Evolutionary conservation across 2,888 invertebrate species (phyloP), one percentile per base, ranked within the genome.

Genomic region (Zhengitettix transpicula): DNA sequence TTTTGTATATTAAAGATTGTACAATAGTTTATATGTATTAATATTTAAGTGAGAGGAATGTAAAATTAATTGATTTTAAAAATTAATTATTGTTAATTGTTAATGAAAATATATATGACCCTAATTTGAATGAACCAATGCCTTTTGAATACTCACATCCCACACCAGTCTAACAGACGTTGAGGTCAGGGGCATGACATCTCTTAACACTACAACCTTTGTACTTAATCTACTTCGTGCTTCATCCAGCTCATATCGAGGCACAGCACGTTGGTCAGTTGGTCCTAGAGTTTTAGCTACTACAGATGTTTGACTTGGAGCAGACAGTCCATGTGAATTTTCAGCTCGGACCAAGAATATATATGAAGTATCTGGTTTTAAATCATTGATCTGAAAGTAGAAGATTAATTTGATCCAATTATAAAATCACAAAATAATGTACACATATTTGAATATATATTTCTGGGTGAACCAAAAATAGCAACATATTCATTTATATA

Each of bases 341-440:
- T 89, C 87, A 0, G 92, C 91, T 58, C 87, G 80, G 47, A 94
- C 85, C 62, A 91, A 76, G 72, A 94, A 94, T 64, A 89, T 81
- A 74, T 94, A 94, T 42, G 84, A 81, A 54, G 89, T 87, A 67
- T 87, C 87, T 1, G 89, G 85, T 67, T 83, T 83, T 64, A 92
- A 75, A 67, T 84, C 82, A 40, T 73, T 76, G 53, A 81, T 78
- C 81, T 81, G 66, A 56, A 65, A 28, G 7, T 28, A 28, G 2
- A 28, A 28, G 28, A 28, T 28, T 28, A 28, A 28, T 28, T 28
- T 28, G 2, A 28, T 28, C 7, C 28, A 28, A 28, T 28, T 28
- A n/a, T n/a, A n/a, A n/a, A n/a, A n/a, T n/a, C n/a, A n/a, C 28
- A 28, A 28, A 28, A 5, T 28, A 28, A 28, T 7, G 7, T 2